Evolutionary conservation across 2,888 invertebrate genomes (phyloP).

Genomic region (Melanchra persicariae): DNA sequence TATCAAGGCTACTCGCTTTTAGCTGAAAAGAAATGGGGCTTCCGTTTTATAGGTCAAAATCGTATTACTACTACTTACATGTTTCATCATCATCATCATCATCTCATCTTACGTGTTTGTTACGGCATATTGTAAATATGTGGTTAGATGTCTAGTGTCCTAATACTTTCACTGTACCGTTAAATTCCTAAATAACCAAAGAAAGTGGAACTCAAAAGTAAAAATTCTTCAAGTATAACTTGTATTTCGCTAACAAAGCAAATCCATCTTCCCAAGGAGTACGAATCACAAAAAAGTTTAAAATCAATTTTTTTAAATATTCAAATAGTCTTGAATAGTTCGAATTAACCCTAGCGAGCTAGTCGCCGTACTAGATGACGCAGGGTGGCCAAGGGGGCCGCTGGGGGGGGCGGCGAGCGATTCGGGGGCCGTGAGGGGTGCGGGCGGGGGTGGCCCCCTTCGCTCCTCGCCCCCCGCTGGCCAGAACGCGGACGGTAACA

Average conservation of each 20-base stretch:
- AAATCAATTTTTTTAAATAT: conserved; percentile 81
- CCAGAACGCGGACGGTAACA: conserved; percentile 90
- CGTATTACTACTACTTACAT: too few relatives aligned
- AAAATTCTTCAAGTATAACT: not conserved
- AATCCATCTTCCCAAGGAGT: conserved; percentile 20
- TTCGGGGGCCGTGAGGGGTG: conserved; percentile 62
- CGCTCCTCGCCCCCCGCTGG: conserved; percentile 75
- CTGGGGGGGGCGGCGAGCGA: conserved; percentile 69
- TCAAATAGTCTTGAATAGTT: conserved; percentile 87
- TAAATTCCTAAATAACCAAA: not conserved
- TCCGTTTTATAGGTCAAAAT: too few relatives aligned
- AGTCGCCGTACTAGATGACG: conserved; percentile 89
- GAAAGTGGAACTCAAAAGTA: not conserved
- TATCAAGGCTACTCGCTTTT: not conserved
- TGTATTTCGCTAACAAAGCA: not conserved
- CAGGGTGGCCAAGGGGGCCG: conserved; percentile 78
- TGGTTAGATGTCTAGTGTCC: not conserved
- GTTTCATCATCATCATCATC: too few relatives aligned
- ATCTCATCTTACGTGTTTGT: not conserved
- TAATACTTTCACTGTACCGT: not conserved
- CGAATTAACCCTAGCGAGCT: conserved; percentile 89
- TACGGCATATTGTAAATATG: too few relatives aligned
- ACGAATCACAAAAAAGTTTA: conserved; percentile 44
- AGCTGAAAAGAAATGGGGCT: not conserved
- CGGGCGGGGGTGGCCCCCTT: conserved; percentile 62